A percentile compares a stretch with the other conserved stretches of the same genome.
phyloP scores from a whole-genome alignment of 2,888 invertebrate genomes.

The Athetis lepigone region DNA sequence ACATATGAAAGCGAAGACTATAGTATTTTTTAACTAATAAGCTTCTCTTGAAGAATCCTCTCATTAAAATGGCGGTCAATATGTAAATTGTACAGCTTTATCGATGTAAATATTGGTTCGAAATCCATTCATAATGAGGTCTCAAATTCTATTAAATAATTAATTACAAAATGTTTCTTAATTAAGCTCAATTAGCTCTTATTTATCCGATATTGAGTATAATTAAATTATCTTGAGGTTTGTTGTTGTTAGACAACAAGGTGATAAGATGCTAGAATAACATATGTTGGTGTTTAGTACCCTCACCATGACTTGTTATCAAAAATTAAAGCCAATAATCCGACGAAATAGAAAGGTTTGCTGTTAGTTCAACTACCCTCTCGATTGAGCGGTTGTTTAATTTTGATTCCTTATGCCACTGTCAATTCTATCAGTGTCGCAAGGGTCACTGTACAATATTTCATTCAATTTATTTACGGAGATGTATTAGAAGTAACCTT shows the following conservation, averaged over 20 bases:
- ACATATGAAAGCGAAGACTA: neutral
- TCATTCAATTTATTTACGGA: too few species aligned
- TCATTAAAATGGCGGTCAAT: neutral
- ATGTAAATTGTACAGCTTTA: neutral
- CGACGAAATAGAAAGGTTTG: too few species aligned
- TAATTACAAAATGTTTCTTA: constrained; percentile 20
- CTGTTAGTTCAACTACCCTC: too few species aligned
- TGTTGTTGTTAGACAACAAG: constrained; percentile 19
- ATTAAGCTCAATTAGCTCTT: constrained; percentile 17
- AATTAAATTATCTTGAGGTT: constrained; percentile 18
- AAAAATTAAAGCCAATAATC: too few species aligned
- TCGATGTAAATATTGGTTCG: constrained; percentile 6
- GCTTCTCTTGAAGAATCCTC: neutral
- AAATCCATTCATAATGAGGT: constrained; percentile 22
- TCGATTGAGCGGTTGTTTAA: too few species aligned
- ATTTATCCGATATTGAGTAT: constrained; percentile 24
- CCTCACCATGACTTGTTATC: too few species aligned
- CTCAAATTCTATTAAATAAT: constrained; percentile 8
- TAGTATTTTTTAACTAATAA: neutral
- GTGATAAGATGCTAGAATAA: too few species aligned
- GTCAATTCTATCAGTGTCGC: too few species aligned
- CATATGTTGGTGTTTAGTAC: too few species aligned
- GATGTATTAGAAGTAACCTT: too few species aligned
- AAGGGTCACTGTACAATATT: too few species aligned
- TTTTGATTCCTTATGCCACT: too few species aligned